Base-by-base conservation (phyloP, 1,140 invertebrate genomes). In the Lucilia sericata region DNA sequence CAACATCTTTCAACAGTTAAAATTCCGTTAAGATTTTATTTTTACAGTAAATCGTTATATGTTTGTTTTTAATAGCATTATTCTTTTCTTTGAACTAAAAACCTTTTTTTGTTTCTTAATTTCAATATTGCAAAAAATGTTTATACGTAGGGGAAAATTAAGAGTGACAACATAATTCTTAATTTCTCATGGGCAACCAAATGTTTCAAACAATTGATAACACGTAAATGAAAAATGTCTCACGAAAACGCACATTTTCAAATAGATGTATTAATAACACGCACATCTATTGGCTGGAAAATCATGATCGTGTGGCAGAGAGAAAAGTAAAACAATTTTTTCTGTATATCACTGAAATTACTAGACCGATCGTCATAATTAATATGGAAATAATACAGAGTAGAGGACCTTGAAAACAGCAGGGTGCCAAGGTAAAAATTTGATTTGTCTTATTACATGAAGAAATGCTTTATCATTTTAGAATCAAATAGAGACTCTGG, bases 141-240 rank as follows among this genome's bases (percentile, higher is more conserved):
- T 42, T 42, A 42, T 42, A n/a, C n/a, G 42, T 42, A 7, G 42
- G 42, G 42, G 42, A n/a, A 60, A 60, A 60, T n/a, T n/a, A 60
- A 60, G 55, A 60, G 55, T 60, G 55, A 60, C 55, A 60, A 60
- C 55, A 60, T 60, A 60, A 60, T 60, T 60, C n/a, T 60, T n/a
- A 60, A 60, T 60, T 60, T 60, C 14, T 60, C 55, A 60, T 60
- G 55, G 14, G 55, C 55, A 60, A 60, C 55, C 55, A 60, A 60
- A n/a, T 60, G 55, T 60, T 60, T 17, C 55, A 60, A 60, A 60
- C 55, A 60, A 60, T n/a, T 60, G 55, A 60, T 60, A 60, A 60
- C 55, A 60, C n/a, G 55, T 60, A 60, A 60, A 60, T 60, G 55
- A 60, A 60, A 60, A n/a, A n/a, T 60, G n/a, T 60, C 55, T 17